These are phyloP conservation scores for Recurvirostra avosetta DNA, from an alignment of 2,113 vertebrate genomes.

Conservation along the genomic window DNA sequence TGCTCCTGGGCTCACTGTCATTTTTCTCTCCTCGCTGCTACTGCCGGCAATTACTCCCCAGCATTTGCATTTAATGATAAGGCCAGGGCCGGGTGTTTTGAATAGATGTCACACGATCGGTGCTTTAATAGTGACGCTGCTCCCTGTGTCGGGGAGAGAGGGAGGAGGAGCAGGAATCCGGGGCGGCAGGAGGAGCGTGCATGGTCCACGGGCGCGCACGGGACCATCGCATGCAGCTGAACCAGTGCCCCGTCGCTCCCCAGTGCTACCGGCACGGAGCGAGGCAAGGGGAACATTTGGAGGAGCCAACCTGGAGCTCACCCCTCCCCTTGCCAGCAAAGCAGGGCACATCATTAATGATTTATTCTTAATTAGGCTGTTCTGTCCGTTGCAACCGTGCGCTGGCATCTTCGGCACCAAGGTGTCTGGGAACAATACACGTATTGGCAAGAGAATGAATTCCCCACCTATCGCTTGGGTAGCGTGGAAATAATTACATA, in stretches of 20 bases:
- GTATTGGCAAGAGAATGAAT: background rate
- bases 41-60: background rate
- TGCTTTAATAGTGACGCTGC: accelerated
- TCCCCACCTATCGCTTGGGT: background rate
- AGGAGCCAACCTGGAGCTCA: background rate
- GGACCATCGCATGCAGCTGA: background rate
- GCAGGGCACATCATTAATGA: background rate
- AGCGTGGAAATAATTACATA: background rate
- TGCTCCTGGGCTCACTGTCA: background rate
- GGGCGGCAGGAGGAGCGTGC: background rate
- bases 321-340: background rate
- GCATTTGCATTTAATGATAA: background rate
- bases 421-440: background rate
- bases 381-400: background rate
- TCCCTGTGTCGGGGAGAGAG: background rate
- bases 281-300: background rate
- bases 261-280: accelerated
- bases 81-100: background rate
- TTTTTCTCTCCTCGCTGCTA: background rate
- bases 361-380: background rate
- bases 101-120: background rate
- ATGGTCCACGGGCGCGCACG: accelerated
- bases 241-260: background rate
- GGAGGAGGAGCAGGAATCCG: background rate
- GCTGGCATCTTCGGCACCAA: background rate